phyloP scores from a whole-genome alignment of 2,888 invertebrate genomes.

The Lasius fuliginosus region DNA sequence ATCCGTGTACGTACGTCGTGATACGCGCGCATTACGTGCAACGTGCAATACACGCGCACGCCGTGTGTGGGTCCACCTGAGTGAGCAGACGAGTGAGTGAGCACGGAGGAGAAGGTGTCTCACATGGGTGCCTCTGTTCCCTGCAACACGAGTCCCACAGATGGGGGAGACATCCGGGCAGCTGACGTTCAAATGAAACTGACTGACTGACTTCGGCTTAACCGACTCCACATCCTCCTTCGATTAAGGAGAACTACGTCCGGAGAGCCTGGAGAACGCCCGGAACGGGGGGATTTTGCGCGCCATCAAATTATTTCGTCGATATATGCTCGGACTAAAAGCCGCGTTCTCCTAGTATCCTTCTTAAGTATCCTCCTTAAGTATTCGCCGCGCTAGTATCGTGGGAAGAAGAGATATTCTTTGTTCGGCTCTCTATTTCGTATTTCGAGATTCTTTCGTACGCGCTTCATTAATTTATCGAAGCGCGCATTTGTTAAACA shows the following conservation, averaged over 20 bases:
- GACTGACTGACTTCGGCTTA: conserved; percentile 86
- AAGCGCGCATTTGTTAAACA: not conserved
- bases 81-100: conserved; percentile 79
- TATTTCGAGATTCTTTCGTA: conserved; percentile 26
- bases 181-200: conserved; percentile 86
- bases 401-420: conserved; percentile 7
- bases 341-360: not conserved
- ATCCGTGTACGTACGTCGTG: conserved; percentile 65
- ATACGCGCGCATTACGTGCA: conserved; percentile 70
- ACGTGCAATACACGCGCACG: conserved; percentile 56
- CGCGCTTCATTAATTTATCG: not conserved
- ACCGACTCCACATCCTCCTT: conserved; percentile 86
- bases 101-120: conserved; percentile 85
- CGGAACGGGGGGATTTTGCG: conserved; percentile 28
- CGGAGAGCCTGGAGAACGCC: conserved; percentile 75
- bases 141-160: conserved; percentile 85
- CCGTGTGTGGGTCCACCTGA: conserved; percentile 83
- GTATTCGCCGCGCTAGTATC: not conserved
- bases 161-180: conserved; percentile 87
- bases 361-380: conserved; percentile 13
- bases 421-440: not conserved
- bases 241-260: conserved; percentile 86
- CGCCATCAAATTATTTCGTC: conserved; percentile 50
- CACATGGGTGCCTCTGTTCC: conserved; percentile 86
- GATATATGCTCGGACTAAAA: conserved; percentile 37